Evolutionary conservation across 2,888 invertebrate genomes (phyloP).

Genomic region (Drosophila longiperda): DNA sequence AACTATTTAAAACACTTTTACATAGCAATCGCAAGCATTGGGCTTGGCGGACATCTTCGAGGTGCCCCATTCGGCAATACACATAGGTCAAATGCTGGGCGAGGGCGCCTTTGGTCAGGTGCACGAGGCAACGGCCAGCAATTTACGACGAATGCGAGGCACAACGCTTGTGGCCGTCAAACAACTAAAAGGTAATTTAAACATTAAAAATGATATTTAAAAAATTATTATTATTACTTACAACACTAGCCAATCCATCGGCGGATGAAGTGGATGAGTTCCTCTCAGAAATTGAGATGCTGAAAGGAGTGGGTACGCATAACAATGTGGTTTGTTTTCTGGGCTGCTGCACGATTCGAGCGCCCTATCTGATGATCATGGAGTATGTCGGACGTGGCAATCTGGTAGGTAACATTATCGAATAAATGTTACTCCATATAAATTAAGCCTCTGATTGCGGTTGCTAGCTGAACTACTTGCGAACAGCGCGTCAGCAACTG

Average conservation of each 20-base stretch:
- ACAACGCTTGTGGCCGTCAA: slow-evolving; percentile 89
- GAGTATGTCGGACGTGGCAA: slow-evolving; percentile 93
- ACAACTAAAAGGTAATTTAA: slow-evolving; percentile 88
- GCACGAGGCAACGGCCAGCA: slow-evolving; percentile 88
- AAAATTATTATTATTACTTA: not conserved
- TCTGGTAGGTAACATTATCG: slow-evolving; percentile 85
- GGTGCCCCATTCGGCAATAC: slow-evolving; percentile 79
- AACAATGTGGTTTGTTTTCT: slow-evolving; percentile 90
- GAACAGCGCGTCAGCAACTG: slow-evolving; percentile 67
- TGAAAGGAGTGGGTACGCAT: slow-evolving; percentile 91
- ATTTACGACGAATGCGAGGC: slow-evolving; percentile 85
- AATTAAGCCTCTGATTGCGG: not conserved
- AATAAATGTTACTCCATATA: not conserved
- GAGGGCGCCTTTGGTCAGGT: slow-evolving; percentile 92
- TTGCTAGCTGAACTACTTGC: slow-evolving; percentile 65
- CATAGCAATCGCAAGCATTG: slow-evolving; percentile 79
- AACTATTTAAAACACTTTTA: not conserved
- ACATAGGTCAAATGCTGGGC: slow-evolving; percentile 86
- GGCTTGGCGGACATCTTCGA: slow-evolving; percentile 82
- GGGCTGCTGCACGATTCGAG: slow-evolving; percentile 90
- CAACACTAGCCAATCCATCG: slow-evolving; percentile 86
- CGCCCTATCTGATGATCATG: slow-evolving; percentile 90
- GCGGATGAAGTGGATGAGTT: slow-evolving; percentile 89
- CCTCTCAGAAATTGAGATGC: slow-evolving; percentile 90
- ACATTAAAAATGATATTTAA: not conserved